Percentiles rank a stretch among this genome's conserved stretches.
These are phyloP conservation scores for Pangasius macronema DNA, from an alignment of 2,797 vertebrate species.

Conservation along the genomic window DNA sequence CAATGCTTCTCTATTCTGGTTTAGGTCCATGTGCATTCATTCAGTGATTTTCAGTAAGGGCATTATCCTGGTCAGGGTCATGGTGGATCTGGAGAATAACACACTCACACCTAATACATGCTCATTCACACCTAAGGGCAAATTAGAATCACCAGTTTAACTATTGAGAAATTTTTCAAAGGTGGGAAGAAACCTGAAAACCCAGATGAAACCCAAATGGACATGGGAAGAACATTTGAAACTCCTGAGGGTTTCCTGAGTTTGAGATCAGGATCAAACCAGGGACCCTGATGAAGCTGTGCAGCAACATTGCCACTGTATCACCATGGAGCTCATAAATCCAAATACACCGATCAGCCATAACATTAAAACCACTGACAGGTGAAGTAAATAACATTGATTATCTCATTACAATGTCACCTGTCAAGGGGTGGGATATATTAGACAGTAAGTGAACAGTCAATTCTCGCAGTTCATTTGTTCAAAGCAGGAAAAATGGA, in stretches of 20 bases:
- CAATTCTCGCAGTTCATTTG: too few relatives aligned
- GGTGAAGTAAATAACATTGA: too few relatives aligned
- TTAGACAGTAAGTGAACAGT: too few relatives aligned
- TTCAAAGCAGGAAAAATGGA: too few relatives aligned
- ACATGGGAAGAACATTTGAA: not conserved
- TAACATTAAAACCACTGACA: too few relatives aligned
- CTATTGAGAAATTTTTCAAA: not conserved
- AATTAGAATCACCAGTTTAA: not conserved
- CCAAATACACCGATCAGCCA: not conserved
- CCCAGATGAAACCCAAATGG: not conserved
- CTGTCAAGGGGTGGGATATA: too few relatives aligned
- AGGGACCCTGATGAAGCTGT: too few relatives aligned
- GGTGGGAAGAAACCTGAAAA: not conserved
- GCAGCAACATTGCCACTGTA: not conserved
- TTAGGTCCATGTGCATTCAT: not conserved
- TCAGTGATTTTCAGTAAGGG: not conserved
- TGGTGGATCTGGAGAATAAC: not conserved
- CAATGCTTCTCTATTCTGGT: not conserved
- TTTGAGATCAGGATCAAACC: not conserved
- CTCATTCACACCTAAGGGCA: not conserved
- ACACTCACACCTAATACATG: too few relatives aligned
- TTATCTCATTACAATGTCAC: too few relatives aligned
- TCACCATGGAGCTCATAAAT: not conserved
- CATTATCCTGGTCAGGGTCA: constrained; percentile 10
- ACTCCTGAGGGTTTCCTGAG: not conserved